phyloP scores from a whole-genome alignment of 2,888 invertebrate genomes.

The Pasiphila rectangulata region DNA sequence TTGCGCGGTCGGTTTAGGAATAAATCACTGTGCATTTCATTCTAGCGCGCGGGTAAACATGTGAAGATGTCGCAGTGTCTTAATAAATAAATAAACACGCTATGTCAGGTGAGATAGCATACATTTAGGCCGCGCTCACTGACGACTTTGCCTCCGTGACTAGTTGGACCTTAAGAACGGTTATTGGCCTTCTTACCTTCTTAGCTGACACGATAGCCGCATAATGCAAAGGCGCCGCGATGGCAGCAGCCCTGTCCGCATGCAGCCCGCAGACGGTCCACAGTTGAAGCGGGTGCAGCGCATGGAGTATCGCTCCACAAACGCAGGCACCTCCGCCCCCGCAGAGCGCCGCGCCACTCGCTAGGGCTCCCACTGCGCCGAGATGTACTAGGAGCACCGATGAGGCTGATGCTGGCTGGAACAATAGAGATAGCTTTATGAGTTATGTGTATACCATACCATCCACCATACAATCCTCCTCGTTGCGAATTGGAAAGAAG shows the following conservation, averaged over 20 bases:
- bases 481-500: too few species aligned
- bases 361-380: slow-evolving; percentile 85
- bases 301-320: slow-evolving; percentile 85
- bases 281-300: slow-evolving; percentile 86
- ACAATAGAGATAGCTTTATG: slow-evolving; percentile 33
- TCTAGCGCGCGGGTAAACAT: too few species aligned
- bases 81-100: too few species aligned
- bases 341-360: slow-evolving; percentile 86
- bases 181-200: slow-evolving; percentile 82
- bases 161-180: too few species aligned
- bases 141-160: too few species aligned
- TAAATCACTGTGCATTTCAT: too few species aligned
- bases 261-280: slow-evolving; percentile 92
- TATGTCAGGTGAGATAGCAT: too few species aligned
- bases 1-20: too few species aligned
- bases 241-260: slow-evolving; percentile 89
- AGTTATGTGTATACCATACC: neutral
- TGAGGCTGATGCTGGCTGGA: slow-evolving; percentile 84
- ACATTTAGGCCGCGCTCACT: too few species aligned
- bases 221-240: slow-evolving; percentile 90
- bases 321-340: slow-evolving; percentile 84
- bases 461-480: too few species aligned
- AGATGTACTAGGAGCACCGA: slow-evolving; percentile 87
- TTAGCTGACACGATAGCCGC: slow-evolving; percentile 87
- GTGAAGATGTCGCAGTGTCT: too few species aligned